Conservation (phyloP, 2,113 vertebrate species). For the Rhegmatorhina hoffmannsi region DNA sequence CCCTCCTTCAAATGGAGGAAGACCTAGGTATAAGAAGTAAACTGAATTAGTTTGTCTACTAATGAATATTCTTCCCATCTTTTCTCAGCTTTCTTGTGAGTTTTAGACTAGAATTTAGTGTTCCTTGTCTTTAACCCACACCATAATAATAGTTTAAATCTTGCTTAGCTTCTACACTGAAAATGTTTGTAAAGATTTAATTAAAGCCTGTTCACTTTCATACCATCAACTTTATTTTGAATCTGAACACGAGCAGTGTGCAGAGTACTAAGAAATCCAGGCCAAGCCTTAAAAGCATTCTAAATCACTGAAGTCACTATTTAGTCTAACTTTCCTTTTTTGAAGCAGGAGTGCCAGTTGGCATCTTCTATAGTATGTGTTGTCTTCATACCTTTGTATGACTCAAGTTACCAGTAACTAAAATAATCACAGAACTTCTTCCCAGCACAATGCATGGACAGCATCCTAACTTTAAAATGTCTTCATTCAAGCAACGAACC, state of each 20-base stretch:
- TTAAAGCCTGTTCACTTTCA: not conserved
- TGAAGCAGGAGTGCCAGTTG: slow-evolving; percentile 43
- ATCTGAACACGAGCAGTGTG: not conserved
- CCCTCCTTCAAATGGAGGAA: not conserved
- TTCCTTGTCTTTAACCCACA: not conserved
- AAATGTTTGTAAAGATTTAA: not conserved
- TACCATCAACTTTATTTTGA: not conserved
- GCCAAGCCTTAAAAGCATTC: slow-evolving; percentile 68
- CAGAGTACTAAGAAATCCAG: not conserved
- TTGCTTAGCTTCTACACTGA: not conserved
- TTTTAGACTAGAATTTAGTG: not conserved
- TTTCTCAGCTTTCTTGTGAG: not conserved
- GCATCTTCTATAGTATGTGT: not conserved
- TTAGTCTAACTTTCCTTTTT: slow-evolving; percentile 60
- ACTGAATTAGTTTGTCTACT: not conserved
- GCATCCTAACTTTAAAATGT: not conserved
- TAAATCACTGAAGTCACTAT: slow-evolving; percentile 68
- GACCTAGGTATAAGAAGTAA: not conserved
- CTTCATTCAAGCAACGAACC: not conserved
- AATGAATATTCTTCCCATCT: not conserved
- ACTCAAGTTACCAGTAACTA: slow-evolving; percentile 15
- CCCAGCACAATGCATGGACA: not conserved
- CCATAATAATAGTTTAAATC: not conserved
- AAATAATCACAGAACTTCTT: slow-evolving; percentile 18
- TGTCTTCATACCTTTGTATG: slow-evolving; percentile 33